Conservation (phyloP, 30 jellyfish, hydroid and myxozoan species). For the Phacellophora camtschatica region DNA sequence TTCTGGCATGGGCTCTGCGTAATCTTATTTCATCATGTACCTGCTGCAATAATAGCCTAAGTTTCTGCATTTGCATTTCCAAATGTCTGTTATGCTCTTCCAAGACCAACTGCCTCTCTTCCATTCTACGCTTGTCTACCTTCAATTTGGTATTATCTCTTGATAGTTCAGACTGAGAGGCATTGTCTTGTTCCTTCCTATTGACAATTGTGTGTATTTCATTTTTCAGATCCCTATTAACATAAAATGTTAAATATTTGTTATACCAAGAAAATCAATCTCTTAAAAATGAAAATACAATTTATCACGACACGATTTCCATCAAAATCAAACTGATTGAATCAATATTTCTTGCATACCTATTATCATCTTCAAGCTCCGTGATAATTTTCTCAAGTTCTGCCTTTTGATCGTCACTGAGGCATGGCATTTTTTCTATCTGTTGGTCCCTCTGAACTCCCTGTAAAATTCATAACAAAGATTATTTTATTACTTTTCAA, state of each 20-base stretch:
- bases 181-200: slow-evolving; percentile 6
- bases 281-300: not conserved
- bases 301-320: not conserved
- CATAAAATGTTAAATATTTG: too few relatives aligned
- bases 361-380: slow-evolving; percentile 51
- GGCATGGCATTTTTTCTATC: not conserved
- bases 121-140: slow-evolving; percentile 49
- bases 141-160: slow-evolving; percentile 30
- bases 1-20: slow-evolving; percentile 2
- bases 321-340: too few relatives aligned
- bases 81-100: slow-evolving; percentile 79
- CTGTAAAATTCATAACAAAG: too few relatives aligned
- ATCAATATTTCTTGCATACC: slow-evolving; percentile 18
- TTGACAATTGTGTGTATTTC: slow-evolving; percentile 14
- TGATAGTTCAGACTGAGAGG: not conserved
- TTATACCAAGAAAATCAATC: too few relatives aligned
- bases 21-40: slow-evolving; percentile 74
- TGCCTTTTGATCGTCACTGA: slow-evolving; percentile 50
- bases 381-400: slow-evolving; percentile 43
- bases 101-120: slow-evolving; percentile 57
- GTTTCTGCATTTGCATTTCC: slow-evolving; percentile 74
- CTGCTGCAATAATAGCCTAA: slow-evolving; percentile 71
- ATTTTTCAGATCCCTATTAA: slow-evolving; percentile 28
- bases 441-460: not conserved
- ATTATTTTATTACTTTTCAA: too few relatives aligned